Evolutionary conservation across 1,140 invertebrate species (phyloP).

Genomic region (Agrilus planipennis): DNA sequence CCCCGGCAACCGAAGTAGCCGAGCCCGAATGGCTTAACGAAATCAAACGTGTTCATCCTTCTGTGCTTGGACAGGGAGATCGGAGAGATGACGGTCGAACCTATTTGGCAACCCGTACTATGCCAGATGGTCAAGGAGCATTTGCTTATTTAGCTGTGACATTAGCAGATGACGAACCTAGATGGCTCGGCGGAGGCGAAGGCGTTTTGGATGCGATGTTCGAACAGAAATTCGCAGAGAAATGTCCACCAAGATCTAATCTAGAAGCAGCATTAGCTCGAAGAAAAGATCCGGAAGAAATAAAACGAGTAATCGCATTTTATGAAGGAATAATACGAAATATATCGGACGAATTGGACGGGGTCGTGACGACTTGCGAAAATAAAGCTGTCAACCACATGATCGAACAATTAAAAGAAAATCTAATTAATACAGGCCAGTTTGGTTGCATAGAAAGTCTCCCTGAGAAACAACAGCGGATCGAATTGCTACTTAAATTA

Average conservation of each 20-base stretch:
- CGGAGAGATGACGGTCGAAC: slow-evolving; percentile 25
- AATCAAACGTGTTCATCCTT: slow-evolving; percentile 14
- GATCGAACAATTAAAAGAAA: slow-evolving; percentile 24
- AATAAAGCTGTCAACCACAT: slow-evolving; percentile 27
- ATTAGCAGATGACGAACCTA: slow-evolving; percentile 21
- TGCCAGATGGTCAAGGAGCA: slow-evolving; percentile 32
- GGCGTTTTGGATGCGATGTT: slow-evolving; percentile 22
- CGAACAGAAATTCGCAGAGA: slow-evolving; percentile 20
- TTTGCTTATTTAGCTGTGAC: slow-evolving; percentile 32
- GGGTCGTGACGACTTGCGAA: slow-evolving; percentile 15
- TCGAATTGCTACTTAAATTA: slow-evolving; percentile 23
- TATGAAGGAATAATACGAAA: slow-evolving; percentile 31
- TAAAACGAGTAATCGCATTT: slow-evolving; percentile 28
- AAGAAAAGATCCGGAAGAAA: slow-evolving; percentile 27
- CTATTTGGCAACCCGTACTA: slow-evolving; percentile 31
- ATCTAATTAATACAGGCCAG: slow-evolving; percentile 22
- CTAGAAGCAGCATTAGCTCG: slow-evolving; percentile 29
- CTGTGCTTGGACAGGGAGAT: slow-evolving; percentile 16
- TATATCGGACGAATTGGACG: slow-evolving; percentile 31
- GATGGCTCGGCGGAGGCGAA: slow-evolving; percentile 26
- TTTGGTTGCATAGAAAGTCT: slow-evolving; percentile 17
- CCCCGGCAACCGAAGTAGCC: not conserved
- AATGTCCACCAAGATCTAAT: slow-evolving; percentile 24
- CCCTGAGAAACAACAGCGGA: slow-evolving; percentile 20
- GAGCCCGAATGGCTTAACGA: slow-evolving; percentile 24